phyloP scores from a whole-genome alignment of 2,888 invertebrate genomes.

The Ganaspis brasiliensis region DNA sequence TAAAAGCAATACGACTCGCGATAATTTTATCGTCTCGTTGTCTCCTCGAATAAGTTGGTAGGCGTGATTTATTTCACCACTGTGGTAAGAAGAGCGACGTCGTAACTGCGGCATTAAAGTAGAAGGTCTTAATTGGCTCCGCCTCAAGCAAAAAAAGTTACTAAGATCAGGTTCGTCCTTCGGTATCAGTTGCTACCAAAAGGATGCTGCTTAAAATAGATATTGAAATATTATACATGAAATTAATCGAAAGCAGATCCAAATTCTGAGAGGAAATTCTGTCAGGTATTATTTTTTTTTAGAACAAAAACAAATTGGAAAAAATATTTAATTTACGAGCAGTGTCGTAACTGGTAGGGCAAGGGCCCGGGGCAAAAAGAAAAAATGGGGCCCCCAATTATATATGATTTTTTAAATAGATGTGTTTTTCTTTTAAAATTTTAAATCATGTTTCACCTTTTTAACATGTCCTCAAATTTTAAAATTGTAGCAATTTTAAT shows the following conservation, averaged over 20 bases:
- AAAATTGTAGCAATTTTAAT: too few species aligned
- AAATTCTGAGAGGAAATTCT: not conserved
- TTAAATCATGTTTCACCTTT: too few species aligned
- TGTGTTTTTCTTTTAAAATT: too few species aligned
- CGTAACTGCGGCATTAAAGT: slow-evolving; percentile 51
- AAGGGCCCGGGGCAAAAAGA: too few species aligned
- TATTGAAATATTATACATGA: slow-evolving; percentile 3
- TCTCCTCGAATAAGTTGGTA: slow-evolving; percentile 54
- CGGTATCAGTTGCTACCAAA: not conserved
- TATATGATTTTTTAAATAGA: too few species aligned
- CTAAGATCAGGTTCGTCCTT: slow-evolving; percentile 20
- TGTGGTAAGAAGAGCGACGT: slow-evolving; percentile 51
- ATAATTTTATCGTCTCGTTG: slow-evolving; percentile 66
- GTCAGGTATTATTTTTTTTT: not conserved
- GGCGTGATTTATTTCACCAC: slow-evolving; percentile 66
- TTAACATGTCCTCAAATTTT: too few species aligned
- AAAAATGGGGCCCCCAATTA: too few species aligned
- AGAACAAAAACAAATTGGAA: not conserved
- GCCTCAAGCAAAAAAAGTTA: slow-evolving; percentile 1
- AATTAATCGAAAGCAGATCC: not conserved
- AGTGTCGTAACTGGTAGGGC: too few species aligned
- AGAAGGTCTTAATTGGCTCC: slow-evolving; percentile 58
- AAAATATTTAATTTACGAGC: too few species aligned
- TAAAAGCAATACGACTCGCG: slow-evolving; percentile 68
- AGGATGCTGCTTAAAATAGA: not conserved